Base-by-base conservation (phyloP, 2,113 vertebrate genomes). In the Osmerus eperlanus region DNA sequence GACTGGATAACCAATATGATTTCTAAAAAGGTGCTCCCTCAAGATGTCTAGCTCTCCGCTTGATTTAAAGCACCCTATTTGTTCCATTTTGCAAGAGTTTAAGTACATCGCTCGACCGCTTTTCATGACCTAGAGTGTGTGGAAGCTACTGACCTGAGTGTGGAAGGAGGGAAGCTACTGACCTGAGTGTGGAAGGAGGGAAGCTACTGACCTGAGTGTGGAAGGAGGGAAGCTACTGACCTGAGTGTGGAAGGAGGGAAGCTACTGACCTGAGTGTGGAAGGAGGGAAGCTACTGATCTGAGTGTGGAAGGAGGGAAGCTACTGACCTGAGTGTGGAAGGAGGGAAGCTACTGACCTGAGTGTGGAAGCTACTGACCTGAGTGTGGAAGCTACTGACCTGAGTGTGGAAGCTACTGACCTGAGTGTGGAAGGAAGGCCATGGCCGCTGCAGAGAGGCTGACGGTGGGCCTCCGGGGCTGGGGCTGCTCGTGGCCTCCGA, bases 381-480 rank as follows among this genome's bases (percentile, higher is more conserved):
- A 13, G 23, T 18, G 41, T 3, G 23, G 16, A 14, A 47, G 58
- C 15, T 0, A 0, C 28, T 1, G 64, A 92, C 91, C 91, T 88
- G 90, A 75, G 65, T 88, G 86, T 23, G 21, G 21, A 23, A 23
- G 21, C 21, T 23, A 23, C 23, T 23, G 23, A 92, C 91, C 91
- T 88, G 90, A 75, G 65, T 88, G 86, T 61, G 88, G 86, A 14
- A 86, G 65, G 80, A 89, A 90, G 73, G 88, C 83, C 88, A 90
- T 81, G 77, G 84, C 76, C 28, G 83, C 81, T 5, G 83, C 72
- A 4, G 86, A 68, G 69, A 83, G 86, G 76, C 78, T 23, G 0
- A 71, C 25, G 16, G 28, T 16, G 14, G 84, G 71, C 78, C 83
- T 87, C 73, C 83, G 75, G 67, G 85, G 86, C 75, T 82, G 87